Conservation (phyloP, 2,797 vertebrate genomes). For the Borostomias antarcticus region DNA sequence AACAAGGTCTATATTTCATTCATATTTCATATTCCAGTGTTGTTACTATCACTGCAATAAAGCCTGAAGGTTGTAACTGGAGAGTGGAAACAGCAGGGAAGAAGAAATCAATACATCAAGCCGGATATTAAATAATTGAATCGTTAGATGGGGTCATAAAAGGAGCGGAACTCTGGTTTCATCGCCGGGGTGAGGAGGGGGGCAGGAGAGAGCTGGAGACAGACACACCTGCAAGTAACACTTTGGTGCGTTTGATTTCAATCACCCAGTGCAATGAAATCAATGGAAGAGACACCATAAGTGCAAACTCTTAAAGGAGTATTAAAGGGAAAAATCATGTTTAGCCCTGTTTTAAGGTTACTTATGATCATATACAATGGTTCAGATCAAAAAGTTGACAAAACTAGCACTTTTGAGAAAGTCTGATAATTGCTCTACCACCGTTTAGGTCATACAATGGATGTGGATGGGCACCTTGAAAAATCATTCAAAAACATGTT, state of each 20-base stretch:
- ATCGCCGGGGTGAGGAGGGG: not conserved
- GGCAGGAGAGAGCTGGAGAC: not conserved
- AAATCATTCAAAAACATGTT: no score
- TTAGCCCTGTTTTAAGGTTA: no score
- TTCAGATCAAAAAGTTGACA: no score
- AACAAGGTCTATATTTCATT: not conserved
- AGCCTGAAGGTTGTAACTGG: conserved; percentile 37
- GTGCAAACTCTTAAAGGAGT: no score
- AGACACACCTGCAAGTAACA: not conserved
- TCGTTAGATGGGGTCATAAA: conserved; percentile 43
- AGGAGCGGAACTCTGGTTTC: conserved; percentile 11
- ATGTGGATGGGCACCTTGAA: no score
- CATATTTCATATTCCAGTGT: not conserved
- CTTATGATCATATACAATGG: no score
- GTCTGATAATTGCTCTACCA: no score
- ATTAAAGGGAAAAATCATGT: no score
- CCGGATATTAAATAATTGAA: conserved; percentile 54
- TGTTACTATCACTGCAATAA: conserved; percentile 17
- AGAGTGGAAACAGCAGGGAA: conserved; percentile 34
- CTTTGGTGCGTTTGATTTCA: not conserved
- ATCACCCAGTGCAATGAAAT: not conserved
- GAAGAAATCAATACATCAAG: conserved; percentile 43
- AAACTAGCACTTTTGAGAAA: no score
- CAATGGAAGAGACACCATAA: no score
- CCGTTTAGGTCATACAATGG: no score